Evolutionary conservation across 2,888 invertebrate genomes (phyloP), one percentile per base, ranked within the genome.

Genomic region (Homarus gammarus): DNA sequence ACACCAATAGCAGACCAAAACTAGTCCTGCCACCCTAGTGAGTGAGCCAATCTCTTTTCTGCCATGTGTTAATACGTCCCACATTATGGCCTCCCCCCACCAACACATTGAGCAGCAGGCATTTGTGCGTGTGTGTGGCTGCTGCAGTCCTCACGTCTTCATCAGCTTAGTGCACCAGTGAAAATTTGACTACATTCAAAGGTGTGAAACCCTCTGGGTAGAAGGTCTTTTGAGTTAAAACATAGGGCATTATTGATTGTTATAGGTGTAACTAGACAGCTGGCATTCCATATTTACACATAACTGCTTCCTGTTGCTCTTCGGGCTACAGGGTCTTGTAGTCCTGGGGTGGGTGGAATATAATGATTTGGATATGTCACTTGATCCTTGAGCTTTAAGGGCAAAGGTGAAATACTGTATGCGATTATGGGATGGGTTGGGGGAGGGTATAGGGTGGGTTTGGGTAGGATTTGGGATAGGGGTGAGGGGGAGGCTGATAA

Each of bases 21-120:
- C 70, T 83, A 70, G 70, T 83, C 83, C 38, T 68, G 49, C 83
- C 83, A 44, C 83, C 70, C 68, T 83, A 68, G 83, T 83, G 83
- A 83, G 31, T 83, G 83, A 70, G 83, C 83, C 83, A 40, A 68
- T 82, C 83, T 83, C 70, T 83, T 44, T 70, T 83, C 40, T 83
- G 70, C 83, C 70, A 44, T 68, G 83, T 83, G 83, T 83, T 70
- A 40, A 40, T 44, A 33, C 31, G 49, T 40, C 68, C 56, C 68
- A 68, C 68, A 44, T 38, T 70, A 36, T 44, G 44, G 70, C 83
- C 83, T 83, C 49, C 83, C 83, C 44, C 70, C 70, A 40, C 83
- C 83, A 68, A 31, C 44, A 44, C 44, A 44, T 44, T 27, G 36
- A 56, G 36, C 79, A 38, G 79, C 56, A 49, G 49, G 36, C n/a